Percentiles rank a stretch among this genome's conserved stretches.
These are phyloP conservation scores for Ceratitis capitata DNA, from an alignment of 1,140 invertebrate genomes.

Conservation along the genomic window DNA sequence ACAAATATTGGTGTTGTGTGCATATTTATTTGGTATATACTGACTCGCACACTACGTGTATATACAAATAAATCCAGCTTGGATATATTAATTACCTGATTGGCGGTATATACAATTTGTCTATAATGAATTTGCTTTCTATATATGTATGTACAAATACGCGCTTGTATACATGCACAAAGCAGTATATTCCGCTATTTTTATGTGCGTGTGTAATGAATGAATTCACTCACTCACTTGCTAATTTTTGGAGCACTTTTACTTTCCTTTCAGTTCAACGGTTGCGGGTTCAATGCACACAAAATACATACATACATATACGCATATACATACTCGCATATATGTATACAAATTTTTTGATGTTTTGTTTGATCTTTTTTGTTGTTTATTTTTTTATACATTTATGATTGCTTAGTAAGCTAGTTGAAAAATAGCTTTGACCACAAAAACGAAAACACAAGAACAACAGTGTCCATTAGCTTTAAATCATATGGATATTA, in stretches of 20 bases:
- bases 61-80: neutral
- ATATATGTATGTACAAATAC: neutral
- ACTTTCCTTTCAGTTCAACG: neutral
- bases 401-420: slow-evolving; percentile 1
- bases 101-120: neutral
- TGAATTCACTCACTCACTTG: neutral
- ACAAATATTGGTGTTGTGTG: neutral
- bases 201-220: neutral
- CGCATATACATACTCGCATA: no score
- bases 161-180: neutral
- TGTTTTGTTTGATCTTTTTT: neutral
- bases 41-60: no score
- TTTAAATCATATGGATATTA: neutral
- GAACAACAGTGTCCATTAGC: neutral
- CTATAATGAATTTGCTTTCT: neutral
- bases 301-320: no score
- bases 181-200: no score
- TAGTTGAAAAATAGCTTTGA: neutral
- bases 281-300: slow-evolving; percentile 13
- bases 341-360: no score
- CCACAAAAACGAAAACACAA: no score
- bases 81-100: neutral
- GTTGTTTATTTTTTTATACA: neutral
- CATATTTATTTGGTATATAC: neutral
- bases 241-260: slow-evolving; percentile 10